Evolutionary conservation across 2,888 invertebrate genomes (phyloP).

Genomic region (Hypomecis atomaria): DNA sequence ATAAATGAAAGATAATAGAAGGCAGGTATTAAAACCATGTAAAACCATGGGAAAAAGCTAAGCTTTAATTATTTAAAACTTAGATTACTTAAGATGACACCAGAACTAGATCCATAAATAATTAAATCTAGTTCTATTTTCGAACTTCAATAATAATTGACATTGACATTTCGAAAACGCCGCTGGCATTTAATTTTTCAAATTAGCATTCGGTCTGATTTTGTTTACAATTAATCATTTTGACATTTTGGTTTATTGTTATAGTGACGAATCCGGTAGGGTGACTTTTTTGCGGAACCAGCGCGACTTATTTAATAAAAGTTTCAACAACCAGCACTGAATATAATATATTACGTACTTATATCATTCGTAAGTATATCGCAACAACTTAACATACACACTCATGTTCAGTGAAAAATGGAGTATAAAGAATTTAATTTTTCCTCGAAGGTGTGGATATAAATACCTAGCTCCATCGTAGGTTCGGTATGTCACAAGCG

Average conservation of each 20-base stretch:
- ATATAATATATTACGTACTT: no score
- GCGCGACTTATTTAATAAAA: no score
- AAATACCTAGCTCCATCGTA: no score
- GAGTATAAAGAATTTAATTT: no score
- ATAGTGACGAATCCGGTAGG: background rate
- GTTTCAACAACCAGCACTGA: no score
- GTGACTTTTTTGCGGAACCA: background rate
- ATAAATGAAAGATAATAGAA: no score
- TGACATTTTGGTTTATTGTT: slow-evolving; percentile 24
- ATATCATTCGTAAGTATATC: no score
- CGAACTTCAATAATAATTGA: slow-evolving; percentile 10
- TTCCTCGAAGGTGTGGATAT: no score
- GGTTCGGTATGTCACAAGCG: no score
- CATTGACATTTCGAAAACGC: slow-evolving; percentile 22
- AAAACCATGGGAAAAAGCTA: background rate
- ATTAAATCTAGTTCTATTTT: slow-evolving; percentile 13
- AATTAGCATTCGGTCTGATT: slow-evolving; percentile 16
- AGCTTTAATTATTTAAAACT: background rate
- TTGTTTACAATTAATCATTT: slow-evolving; percentile 18
- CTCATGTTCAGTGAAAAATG: no score
- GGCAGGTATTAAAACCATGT: no score
- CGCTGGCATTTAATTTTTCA: slow-evolving; percentile 14
- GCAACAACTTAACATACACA: no score
- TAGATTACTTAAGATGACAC: slow-evolving; percentile 2
- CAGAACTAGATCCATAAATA: slow-evolving; percentile 21